Evolutionary conservation across 2,797 vertebrate genomes (phyloP).

Genomic region (Chelmon rostratus): DNA sequence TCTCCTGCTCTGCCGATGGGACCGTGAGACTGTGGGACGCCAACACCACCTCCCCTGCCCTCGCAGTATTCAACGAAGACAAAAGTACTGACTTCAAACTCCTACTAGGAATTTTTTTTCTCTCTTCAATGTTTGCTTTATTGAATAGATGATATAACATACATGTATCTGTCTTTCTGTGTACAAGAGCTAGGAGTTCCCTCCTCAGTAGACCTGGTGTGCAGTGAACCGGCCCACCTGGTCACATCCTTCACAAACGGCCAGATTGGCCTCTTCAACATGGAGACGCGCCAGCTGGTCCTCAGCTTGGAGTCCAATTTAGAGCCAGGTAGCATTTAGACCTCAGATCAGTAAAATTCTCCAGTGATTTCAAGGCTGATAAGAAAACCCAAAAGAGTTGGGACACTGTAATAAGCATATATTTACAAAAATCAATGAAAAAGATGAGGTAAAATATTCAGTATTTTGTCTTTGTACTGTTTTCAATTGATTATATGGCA

Average conservation of each 20-base stretch:
- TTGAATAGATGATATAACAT: not conserved
- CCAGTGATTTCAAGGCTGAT: not conserved
- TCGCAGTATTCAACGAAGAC: constrained; percentile 94
- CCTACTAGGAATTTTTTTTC: not conserved
- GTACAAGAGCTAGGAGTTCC: constrained; percentile 92
- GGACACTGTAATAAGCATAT: too few relatives aligned
- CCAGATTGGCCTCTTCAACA: constrained; percentile 95
- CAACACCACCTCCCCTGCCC: constrained; percentile 90
- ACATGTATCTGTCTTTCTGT: not conserved
- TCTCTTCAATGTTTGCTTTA: not conserved
- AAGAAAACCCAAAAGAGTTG: not conserved
- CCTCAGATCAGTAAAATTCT: not conserved
- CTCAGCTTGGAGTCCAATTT: constrained; percentile 92
- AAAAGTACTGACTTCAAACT: constrained; percentile 85
- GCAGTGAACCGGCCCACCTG: constrained; percentile 96
- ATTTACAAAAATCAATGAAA: too few relatives aligned
- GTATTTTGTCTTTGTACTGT: too few relatives aligned
- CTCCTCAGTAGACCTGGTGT: constrained; percentile 96
- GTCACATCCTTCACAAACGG: constrained; percentile 96
- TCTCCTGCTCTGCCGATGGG: constrained; percentile 97
- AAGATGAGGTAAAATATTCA: too few relatives aligned
- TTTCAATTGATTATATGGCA: too few relatives aligned
- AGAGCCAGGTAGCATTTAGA: constrained; percentile 85
- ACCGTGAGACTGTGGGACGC: constrained; percentile 96
- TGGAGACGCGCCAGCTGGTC: constrained; percentile 95